Evolutionary conservation across 2,888 invertebrate species (phyloP), one percentile per base, ranked within the genome.

Genomic region (Rhimphoctona megacephalus): DNA sequence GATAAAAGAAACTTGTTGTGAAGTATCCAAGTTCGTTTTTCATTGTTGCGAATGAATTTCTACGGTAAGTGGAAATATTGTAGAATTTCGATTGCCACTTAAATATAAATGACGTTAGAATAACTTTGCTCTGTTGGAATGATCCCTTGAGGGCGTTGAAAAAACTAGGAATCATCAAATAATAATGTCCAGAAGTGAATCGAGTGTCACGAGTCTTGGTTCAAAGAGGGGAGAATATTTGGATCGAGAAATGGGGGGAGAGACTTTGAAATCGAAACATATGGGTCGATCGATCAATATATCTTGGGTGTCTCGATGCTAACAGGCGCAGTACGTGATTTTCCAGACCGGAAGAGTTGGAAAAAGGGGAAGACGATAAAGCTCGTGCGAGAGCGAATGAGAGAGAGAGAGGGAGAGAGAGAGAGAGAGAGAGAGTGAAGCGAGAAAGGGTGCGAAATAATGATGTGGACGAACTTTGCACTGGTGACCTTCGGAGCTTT

Each of bases 401-500:
- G 22, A 33, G 49, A 49, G 25, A 14, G 39, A 64, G 46, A n/a
- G n/a, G n/a, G n/a, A n/a, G n/a, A n/a, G n/a, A n/a, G 33, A 19
- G 57, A 30, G 6, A 2, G 17, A 81, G 52, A 69, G 33, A 49
- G 25, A 14, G 39, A 64, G 46, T 61, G 61, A 61, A 61, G 30
- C 61, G n/a, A 22, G 30, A 46, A 52, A 76, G n/a, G 52, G 57
- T 30, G 30, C 54, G 36, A 43, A 49, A 52, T 39, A 22, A 82
- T 19, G 36, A 85, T 87, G 87, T 25, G 67, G 69, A 77, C 73
- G 49, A 81, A 22, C 11, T 25, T 86, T 30, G 81, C 66, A 9
- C 76, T 89, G 72, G 80, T 72, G 39, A 81, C 69, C 36, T 72
- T 89, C 64, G 79, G 79, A n/a, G 74, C 73, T 57, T 86, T 91